Evolutionary conservation across 2,797 vertebrate genomes (phyloP).

Genomic region (Scyliorhinus canicula): DNA sequence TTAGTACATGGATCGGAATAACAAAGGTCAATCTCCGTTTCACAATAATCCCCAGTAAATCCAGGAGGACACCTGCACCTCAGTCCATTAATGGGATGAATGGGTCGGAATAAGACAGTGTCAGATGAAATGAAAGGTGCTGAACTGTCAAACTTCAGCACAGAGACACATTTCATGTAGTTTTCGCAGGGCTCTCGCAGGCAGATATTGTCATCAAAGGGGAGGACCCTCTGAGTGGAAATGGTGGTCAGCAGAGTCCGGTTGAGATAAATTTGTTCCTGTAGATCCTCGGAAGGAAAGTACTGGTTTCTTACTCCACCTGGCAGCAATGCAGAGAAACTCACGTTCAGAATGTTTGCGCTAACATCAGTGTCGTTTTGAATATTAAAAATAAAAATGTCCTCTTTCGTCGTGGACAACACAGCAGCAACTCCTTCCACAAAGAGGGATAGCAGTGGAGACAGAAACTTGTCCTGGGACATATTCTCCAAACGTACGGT

Average conservation of each 20-base stretch:
- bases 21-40: slow-evolving; percentile 94
- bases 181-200: slow-evolving; percentile 96
- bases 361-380: slow-evolving; percentile 91
- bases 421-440: slow-evolving; percentile 86
- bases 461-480: slow-evolving; percentile 95
- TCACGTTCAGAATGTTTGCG: slow-evolving; percentile 87
- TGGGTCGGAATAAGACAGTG: slow-evolving; percentile 90
- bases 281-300: slow-evolving; percentile 88
- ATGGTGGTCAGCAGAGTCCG: slow-evolving; percentile 79
- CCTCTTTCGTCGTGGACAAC: slow-evolving; percentile 79
- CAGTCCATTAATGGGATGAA: slow-evolving; percentile 90
- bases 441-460: slow-evolving; percentile 79
- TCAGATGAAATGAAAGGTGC: slow-evolving; percentile 89
- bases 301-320: slow-evolving; percentile 70
- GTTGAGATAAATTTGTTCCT: slow-evolving; percentile 97
- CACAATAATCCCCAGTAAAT: slow-evolving; percentile 91
- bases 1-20: slow-evolving; percentile 85
- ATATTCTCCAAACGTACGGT: slow-evolving; percentile 94
- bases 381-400: slow-evolving; percentile 89
- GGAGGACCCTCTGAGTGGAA: slow-evolving; percentile 85
- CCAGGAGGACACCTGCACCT: slow-evolving; percentile 87
- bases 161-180: slow-evolving; percentile 99
- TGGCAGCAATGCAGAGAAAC: slow-evolving; percentile 84
- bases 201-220: slow-evolving; percentile 97
- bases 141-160: slow-evolving; percentile 89